Base-by-base conservation (phyloP, 1,140 invertebrate species). In the Drosophila lacteicornis region DNA sequence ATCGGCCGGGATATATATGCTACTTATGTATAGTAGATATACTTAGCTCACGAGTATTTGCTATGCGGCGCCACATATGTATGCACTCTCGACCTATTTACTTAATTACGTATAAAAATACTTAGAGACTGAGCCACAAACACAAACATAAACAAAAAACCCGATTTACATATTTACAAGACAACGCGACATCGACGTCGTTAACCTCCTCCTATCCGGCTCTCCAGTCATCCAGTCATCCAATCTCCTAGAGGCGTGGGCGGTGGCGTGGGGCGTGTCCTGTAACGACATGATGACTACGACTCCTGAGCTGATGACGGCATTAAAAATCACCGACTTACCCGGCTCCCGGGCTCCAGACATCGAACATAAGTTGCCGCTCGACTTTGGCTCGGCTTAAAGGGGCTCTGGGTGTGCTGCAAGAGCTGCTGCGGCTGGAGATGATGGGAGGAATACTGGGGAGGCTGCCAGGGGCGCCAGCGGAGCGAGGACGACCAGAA, bases 71-170 rank as follows among this genome's bases (percentile, higher is more conserved):
- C 40, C 25, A 59, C 30, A 53, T 42, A 22, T 11, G 9, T 50
- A 65, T 80, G 74, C 65, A 62, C 65, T 75, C 40, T 50, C 65
- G 49, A 77, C 63, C 74, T 61, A 77, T 61, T 77, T 77, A 79
- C 82, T 80, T 91, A 82, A 82, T 86, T 91, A 91, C 73, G 88
- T 91, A 91, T 88, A 91, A 91, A 91, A 91, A 91, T 91, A 91
- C 81, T 91, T 91, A 91, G 81, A 88, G 84, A 74, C 80, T 81
- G 67, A 70, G 30, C 67, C 70, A 73, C 67, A 60, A 59, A 73
- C 68, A 59, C 53, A 71, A 73, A 71, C 68, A 63, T 70, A 85
- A 80, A 85, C 69, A 79, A 81, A 81, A 86, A 86, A 76, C 75
- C 50, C 42, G 59, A 82, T 87, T 90, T 87, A 87, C 84, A 84